These are phyloP conservation scores for Isotomurus palustris DNA, from an alignment of 2,888 invertebrate species.

Conservation along the genomic window DNA sequence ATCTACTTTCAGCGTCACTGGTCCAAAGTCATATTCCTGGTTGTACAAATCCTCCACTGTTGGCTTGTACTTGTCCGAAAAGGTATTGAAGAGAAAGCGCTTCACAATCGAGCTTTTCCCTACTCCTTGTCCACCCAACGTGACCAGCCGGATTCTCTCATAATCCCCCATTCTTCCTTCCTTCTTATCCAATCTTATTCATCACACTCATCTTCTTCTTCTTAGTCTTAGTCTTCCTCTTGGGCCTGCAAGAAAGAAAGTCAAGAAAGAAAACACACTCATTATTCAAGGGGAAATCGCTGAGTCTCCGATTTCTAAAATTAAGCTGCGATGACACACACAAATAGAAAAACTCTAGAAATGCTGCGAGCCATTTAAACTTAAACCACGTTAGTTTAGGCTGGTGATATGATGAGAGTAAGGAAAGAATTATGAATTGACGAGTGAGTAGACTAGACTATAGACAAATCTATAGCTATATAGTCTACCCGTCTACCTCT, in stretches of 20 bases:
- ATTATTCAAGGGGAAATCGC: neutral
- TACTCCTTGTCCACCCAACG: slow-evolving; percentile 71
- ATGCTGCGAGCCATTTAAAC: no score
- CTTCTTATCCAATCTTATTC: no score
- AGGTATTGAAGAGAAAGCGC: slow-evolving; percentile 73
- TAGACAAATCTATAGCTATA: no score
- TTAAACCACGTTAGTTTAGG: no score
- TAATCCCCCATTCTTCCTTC: slow-evolving; percentile 63
- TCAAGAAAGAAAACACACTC: neutral
- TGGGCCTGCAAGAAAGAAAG: neutral
- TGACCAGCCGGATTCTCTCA: slow-evolving; percentile 75
- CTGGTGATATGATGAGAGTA: no score
- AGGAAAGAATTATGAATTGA: no score
- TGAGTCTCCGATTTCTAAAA: no score
- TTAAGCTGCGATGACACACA: no score
- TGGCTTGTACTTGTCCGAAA: slow-evolving; percentile 72
- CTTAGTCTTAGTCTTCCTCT: neutral
- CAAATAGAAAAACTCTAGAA: no score
- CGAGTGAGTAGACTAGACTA: no score
- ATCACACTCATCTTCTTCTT: neutral
- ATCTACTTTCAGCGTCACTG: slow-evolving; percentile 69
- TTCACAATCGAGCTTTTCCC: slow-evolving; percentile 82
- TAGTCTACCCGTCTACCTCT: no score
- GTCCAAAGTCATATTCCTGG: slow-evolving; percentile 73
- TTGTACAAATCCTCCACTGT: slow-evolving; percentile 86